A percentile compares a stretch with the other conserved stretches of the same genome.
These are phyloP conservation scores for Orchestes rusci DNA, from an alignment of 2,888 invertebrate species.

Conservation along the genomic window DNA sequence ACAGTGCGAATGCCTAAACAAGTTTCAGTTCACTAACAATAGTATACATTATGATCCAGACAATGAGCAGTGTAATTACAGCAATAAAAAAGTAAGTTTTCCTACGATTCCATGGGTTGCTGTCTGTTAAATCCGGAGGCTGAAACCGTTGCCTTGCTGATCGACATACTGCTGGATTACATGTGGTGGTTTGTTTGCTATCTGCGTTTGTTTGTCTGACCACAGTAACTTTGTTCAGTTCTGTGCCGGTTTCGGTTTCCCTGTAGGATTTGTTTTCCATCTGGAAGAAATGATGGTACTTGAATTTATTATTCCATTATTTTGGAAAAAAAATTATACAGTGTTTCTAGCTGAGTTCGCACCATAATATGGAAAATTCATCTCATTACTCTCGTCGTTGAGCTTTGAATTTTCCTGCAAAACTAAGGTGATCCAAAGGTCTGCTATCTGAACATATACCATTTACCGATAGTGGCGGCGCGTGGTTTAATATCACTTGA, in stretches of 20 bases:
- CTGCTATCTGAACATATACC: too few species aligned
- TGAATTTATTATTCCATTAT: background rate
- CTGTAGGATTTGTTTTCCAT: slow-evolving; percentile 45
- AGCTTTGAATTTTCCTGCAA: too few species aligned
- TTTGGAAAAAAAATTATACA: background rate
- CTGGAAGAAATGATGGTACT: slow-evolving; percentile 34
- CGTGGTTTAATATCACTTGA: too few species aligned
- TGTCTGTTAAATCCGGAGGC: slow-evolving; percentile 41
- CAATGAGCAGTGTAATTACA: slow-evolving; percentile 42
- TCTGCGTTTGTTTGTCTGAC: slow-evolving; percentile 20
- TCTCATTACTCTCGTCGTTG: too few species aligned
- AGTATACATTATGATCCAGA: slow-evolving; percentile 47
- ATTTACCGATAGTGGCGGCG: too few species aligned
- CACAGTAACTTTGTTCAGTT: slow-evolving; percentile 36
- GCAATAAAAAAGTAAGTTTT: slow-evolving; percentile 47
- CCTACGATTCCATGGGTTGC: slow-evolving; percentile 48
- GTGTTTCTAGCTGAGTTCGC: too few species aligned
- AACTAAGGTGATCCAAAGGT: too few species aligned
- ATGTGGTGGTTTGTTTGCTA: slow-evolving; percentile 27
- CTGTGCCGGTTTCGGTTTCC: slow-evolving; percentile 36
- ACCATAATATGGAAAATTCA: too few species aligned
- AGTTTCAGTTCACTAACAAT: slow-evolving; percentile 36
- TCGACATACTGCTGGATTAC: slow-evolving; percentile 41
- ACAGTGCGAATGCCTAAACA: slow-evolving; percentile 33
- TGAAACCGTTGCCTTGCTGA: slow-evolving; percentile 37